These are phyloP conservation scores for Thalpophila matura DNA, from an alignment of 2,888 invertebrate species.

Conservation along the genomic window DNA sequence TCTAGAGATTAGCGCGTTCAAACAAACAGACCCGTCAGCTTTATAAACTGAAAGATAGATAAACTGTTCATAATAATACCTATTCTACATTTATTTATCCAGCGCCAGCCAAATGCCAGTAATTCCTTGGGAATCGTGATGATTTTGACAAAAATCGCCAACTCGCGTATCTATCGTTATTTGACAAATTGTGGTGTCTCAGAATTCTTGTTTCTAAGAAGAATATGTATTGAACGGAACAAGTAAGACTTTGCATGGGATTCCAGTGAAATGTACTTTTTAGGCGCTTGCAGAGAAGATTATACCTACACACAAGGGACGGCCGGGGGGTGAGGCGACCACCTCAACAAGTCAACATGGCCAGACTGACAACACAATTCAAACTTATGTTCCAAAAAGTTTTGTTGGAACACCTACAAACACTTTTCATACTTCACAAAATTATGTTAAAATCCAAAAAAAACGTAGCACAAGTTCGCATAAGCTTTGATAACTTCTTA, in stretches of 20 bases:
- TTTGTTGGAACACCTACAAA: neutral
- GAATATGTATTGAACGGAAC: neutral
- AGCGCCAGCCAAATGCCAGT: neutral
- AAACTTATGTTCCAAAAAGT: neutral
- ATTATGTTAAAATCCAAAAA: neutral
- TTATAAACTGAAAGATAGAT: no score
- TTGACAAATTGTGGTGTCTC: no score
- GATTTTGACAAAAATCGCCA: neutral
- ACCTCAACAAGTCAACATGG: no score
- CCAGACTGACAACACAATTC: neutral
- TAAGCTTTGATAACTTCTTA: neutral
- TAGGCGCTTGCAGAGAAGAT: neutral
- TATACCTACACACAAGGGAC: no score
- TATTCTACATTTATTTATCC: neutral
- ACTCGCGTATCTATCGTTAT: neutral
- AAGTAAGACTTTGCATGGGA: conserved; percentile 35
- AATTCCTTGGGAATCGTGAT: neutral
- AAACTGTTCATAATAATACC: no score
- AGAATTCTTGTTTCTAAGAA: neutral
- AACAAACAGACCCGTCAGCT: no score
- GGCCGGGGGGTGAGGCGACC: no score
- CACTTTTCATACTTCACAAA: neutral
- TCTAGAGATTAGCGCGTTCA: no score
- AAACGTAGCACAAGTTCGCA: neutral
- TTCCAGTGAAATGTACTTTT: neutral